Conservation (phyloP, 2,113 vertebrate genomes). For the Pterocles orientalis region DNA sequence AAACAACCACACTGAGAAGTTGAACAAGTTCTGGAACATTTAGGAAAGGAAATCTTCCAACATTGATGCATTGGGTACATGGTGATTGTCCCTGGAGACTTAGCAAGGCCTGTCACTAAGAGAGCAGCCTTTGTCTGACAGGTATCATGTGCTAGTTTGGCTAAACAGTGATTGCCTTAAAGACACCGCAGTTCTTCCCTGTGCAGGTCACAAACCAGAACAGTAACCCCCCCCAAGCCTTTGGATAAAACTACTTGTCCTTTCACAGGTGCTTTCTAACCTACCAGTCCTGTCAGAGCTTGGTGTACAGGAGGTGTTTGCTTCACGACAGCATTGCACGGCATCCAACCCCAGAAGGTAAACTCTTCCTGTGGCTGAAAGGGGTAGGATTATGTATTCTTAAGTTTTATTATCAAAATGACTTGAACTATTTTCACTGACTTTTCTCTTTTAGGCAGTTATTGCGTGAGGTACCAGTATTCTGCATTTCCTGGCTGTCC, state of each 20-base stretch:
- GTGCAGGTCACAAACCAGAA: not conserved
- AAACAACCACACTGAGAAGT: not conserved
- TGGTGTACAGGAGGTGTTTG: constrained; percentile 92
- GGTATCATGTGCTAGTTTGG: not conserved
- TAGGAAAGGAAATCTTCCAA: not conserved
- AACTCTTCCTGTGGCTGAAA: constrained; percentile 11
- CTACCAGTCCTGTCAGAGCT: constrained; percentile 93
- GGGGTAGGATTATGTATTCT: not conserved
- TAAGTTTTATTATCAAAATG: not conserved
- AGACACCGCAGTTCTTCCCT: not conserved
- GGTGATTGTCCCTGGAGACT: not conserved
- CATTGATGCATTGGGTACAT: accelerated
- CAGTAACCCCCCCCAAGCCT: not conserved
- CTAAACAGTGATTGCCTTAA: not conserved
- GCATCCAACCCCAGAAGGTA: constrained; percentile 90
- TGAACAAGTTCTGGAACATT: not conserved
- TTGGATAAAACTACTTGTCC: not conserved
- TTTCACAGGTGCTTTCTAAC: constrained; percentile 92
- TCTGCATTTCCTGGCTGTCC: not conserved
- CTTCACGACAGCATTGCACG: constrained; percentile 92
- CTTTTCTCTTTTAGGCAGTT: not conserved
- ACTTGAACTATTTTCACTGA: not conserved
- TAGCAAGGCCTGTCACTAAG: not conserved
- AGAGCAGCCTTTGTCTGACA: not conserved
- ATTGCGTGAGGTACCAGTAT: accelerated